A percentile compares a stretch with the other conserved stretches of the same genome.
phyloP scores from a whole-genome alignment of 1,140 invertebrate genomes.

The Phymastichus coffea region DNA sequence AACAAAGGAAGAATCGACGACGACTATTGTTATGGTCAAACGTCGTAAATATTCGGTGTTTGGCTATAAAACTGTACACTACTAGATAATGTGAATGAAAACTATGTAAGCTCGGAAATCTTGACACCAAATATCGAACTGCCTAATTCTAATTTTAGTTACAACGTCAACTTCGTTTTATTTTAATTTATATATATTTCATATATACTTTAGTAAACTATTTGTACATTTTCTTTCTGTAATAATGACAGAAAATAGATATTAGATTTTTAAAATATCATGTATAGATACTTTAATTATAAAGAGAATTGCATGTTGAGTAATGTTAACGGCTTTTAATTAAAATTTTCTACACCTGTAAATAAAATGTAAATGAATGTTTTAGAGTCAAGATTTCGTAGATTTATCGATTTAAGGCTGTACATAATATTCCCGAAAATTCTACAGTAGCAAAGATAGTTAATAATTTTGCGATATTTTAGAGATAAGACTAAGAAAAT shows the following conservation, averaged over 20 bases:
- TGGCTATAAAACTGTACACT: constrained; percentile 40
- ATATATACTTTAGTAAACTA: no score
- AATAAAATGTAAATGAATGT: constrained; percentile 22
- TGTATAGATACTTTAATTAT: no score
- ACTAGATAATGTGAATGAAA: constrained; percentile 35
- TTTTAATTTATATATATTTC: no score
- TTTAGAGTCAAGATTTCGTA: constrained; percentile 11
- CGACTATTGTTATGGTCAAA: constrained; percentile 21
- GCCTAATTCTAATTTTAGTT: no score
- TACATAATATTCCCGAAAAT: constrained; percentile 17
- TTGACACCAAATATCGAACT: constrained; percentile 9
- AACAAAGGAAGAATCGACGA: background rate
- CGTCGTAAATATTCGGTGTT: constrained; percentile 28
- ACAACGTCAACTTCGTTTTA: no score
- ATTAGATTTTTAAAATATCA: no score
- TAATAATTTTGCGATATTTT: background rate
- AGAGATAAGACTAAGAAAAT: no score
- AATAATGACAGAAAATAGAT: no score
- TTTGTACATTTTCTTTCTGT: no score
- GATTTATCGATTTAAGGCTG: constrained; percentile 5
- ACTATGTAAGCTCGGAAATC: constrained; percentile 11
- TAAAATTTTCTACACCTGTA: constrained; percentile 25
- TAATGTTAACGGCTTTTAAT: no score
- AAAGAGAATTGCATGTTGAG: no score
- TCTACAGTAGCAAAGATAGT: background rate